These are phyloP conservation scores for Periplaneta americana DNA, from an alignment of 1,140 invertebrate species.

Conservation along the genomic window DNA sequence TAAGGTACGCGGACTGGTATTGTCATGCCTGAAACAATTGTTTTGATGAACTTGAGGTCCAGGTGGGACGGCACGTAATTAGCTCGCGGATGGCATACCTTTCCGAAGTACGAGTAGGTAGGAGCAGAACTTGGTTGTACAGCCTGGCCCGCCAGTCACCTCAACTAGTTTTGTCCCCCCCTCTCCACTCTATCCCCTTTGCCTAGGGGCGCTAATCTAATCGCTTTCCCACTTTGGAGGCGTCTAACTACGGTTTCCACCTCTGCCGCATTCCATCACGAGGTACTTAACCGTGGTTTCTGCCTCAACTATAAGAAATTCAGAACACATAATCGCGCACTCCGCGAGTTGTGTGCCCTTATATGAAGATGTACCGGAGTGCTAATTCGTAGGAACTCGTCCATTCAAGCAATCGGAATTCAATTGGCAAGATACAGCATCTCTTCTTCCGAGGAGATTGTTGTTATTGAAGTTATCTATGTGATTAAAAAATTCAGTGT, in stretches of 20 bases:
- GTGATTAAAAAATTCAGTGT: no score
- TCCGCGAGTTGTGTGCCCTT: no score
- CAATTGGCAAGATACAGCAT: no score
- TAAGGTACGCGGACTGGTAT: neutral
- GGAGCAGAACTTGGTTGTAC: neutral
- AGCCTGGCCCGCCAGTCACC: neutral
- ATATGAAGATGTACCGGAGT: no score
- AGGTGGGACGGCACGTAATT: neutral
- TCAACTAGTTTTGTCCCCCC: neutral
- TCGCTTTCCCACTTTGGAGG: neutral
- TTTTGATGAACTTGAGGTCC: neutral
- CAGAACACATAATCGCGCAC: neutral
- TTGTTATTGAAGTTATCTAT: no score
- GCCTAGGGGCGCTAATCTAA: neutral
- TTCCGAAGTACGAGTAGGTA: neutral
- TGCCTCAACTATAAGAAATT: neutral
- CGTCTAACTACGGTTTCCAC: neutral
- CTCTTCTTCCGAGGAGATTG: no score
- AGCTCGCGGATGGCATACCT: neutral
- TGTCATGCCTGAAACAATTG: neutral
- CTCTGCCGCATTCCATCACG: neutral
- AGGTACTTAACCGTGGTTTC: neutral
- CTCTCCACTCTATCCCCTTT: neutral
- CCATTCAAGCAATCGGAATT: no score
- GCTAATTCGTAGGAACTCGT: no score